These are phyloP conservation scores for Cephalopterus ornatus DNA, from an alignment of 2,113 vertebrate genomes.

Conservation along the genomic window DNA sequence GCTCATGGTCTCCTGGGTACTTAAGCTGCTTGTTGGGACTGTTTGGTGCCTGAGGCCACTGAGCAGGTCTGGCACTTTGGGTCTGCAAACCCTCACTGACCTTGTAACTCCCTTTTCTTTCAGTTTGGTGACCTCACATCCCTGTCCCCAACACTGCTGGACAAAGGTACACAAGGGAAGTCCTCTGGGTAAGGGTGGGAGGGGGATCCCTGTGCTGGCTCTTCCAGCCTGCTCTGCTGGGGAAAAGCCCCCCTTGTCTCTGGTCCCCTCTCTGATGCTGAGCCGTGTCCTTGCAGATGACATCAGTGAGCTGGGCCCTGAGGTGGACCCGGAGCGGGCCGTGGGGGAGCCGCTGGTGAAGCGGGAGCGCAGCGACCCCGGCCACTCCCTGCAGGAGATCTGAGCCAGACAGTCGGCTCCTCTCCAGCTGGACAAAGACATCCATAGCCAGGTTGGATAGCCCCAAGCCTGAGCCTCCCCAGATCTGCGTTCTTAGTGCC, in stretches of 20 bases:
- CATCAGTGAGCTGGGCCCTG: constrained; percentile 77
- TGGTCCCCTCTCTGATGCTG: fast-evolving
- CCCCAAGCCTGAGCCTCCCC: neutral
- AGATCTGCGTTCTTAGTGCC: constrained; percentile 44
- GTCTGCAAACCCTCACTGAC: neutral
- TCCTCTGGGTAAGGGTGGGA: neutral
- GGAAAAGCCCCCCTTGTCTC: fast-evolving
- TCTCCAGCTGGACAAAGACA: neutral
- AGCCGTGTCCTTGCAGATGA: constrained; percentile 76
- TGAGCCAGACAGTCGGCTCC: constrained; percentile 2
- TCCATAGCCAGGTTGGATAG: neutral
- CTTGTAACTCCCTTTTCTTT: constrained; percentile 18
- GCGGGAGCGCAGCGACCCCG: constrained; percentile 86
- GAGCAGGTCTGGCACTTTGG: neutral
- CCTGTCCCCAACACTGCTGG: constrained; percentile 86
- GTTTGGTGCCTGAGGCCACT: neutral
- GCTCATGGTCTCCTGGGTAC: neutral
- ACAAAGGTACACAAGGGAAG: constrained; percentile 82
- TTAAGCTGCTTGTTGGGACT: neutral
- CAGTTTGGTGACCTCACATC: constrained; percentile 93
- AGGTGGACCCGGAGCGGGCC: constrained; percentile 65
- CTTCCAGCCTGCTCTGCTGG: neutral
- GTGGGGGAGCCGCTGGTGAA: constrained; percentile 87
- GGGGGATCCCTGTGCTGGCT: fast-evolving
- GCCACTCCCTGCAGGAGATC: constrained; percentile 89